phyloP scores from a whole-genome alignment of 2,888 invertebrate species.

The Drosophila dives region DNA sequence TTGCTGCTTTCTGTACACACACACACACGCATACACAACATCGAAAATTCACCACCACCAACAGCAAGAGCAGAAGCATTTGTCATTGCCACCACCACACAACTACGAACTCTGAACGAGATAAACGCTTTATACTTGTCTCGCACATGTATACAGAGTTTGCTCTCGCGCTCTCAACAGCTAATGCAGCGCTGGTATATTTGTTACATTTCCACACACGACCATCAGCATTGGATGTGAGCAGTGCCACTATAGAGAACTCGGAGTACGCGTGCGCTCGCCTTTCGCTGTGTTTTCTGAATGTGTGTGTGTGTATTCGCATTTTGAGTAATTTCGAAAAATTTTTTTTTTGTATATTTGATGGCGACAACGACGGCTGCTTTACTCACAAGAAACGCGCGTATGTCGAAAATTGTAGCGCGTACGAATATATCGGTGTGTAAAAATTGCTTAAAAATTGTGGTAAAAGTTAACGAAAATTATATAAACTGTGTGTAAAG shows the following conservation, averaged over 20 bases:
- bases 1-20: conserved; percentile 48
- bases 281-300: conserved; percentile 30
- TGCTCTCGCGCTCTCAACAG: conserved; percentile 51
- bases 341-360: conserved; percentile 84
- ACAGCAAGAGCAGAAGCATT: conserved; percentile 47
- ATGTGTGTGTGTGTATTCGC: conserved; percentile 75
- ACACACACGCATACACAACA: conserved; percentile 2
- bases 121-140: conserved; percentile 49
- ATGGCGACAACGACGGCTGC: conserved; percentile 80
- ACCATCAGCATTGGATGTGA: conserved; percentile 35
- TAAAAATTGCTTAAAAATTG: conserved; percentile 81
- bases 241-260: conserved; percentile 41
- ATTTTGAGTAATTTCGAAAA: conserved; percentile 82
- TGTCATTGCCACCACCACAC: conserved; percentile 43
- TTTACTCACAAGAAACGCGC: conserved; percentile 83
- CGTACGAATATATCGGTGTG: conserved; percentile 79
- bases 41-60: conserved; percentile 59
- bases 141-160: conserved; percentile 30
- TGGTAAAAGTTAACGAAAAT: conserved; percentile 78
- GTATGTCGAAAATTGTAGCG: conserved; percentile 82
- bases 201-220: conserved; percentile 55
- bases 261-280: conserved; percentile 70
- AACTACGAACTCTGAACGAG: conserved; percentile 31
- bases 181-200: conserved; percentile 37
- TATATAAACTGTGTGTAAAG: conserved; percentile 70